phyloP scores from a whole-genome alignment of 2,113 vertebrate genomes.

The Onychostoma macrolepis region DNA sequence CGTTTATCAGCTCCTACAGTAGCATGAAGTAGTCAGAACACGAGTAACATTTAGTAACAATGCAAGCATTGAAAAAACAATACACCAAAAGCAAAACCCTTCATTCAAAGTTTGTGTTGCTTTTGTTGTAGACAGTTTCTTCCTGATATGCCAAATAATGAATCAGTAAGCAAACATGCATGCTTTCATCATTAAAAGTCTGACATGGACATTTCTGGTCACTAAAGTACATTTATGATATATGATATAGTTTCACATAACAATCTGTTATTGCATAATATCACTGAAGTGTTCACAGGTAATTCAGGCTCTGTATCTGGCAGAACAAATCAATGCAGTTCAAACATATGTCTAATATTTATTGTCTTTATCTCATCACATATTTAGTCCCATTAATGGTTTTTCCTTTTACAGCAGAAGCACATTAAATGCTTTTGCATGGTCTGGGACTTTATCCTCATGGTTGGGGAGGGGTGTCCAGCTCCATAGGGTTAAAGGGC shows the following conservation, averaged over 20 bases:
- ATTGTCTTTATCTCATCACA: slow-evolving; percentile 8
- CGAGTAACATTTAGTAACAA: not conserved
- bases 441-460: not conserved
- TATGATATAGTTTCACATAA: not conserved
- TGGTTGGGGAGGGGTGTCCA: slow-evolving; percentile 57
- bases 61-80: not conserved
- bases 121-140: not conserved
- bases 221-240: not conserved
- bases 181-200: not conserved
- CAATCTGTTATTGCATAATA: not conserved
- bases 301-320: not conserved
- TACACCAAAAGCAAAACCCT: not conserved
- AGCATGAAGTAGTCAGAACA: not conserved
- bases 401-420: not conserved
- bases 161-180: not conserved
- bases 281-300: not conserved
- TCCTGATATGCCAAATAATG: not conserved
- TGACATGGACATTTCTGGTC: not conserved
- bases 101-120: not conserved
- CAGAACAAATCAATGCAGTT: slow-evolving; percentile 7
- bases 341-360: not conserved
- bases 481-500: slow-evolving; percentile 65
- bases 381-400: not conserved
- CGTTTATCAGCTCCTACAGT: not conserved
- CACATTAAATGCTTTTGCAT: not conserved